Percentiles rank a stretch among this genome's conserved stretches.
phyloP scores from a whole-genome alignment of 1,140 invertebrate species.

The Drepana arcuata region DNA sequence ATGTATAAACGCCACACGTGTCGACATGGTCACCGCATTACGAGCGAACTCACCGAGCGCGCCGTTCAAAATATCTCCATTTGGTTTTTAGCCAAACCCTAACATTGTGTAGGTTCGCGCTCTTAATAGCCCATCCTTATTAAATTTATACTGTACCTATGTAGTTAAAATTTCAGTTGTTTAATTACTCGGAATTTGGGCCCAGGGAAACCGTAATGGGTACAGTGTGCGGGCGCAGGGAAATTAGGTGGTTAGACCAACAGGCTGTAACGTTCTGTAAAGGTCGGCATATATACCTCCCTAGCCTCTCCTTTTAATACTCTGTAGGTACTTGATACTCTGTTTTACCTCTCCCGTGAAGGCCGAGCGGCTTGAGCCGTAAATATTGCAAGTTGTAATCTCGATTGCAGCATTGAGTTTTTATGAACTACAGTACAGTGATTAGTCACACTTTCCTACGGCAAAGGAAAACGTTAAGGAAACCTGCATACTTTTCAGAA shows the following conservation, averaged over 20 bases:
- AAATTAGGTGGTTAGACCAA: constrained; percentile 28
- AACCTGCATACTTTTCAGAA: too few species aligned
- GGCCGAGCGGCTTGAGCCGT: too few species aligned
- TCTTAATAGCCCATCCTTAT: constrained; percentile 60
- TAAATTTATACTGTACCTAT: constrained; percentile 58
- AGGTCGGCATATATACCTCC: too few species aligned
- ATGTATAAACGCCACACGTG: too few species aligned
- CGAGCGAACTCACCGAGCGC: constrained; percentile 22
- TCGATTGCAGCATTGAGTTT: too few species aligned
- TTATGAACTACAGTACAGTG: too few species aligned
- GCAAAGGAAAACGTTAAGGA: too few species aligned
- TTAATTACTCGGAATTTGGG: constrained; percentile 59
- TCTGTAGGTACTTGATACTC: too few species aligned
- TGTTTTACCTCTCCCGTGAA: too few species aligned
- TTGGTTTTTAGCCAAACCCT: constrained; percentile 59
- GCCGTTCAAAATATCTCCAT: constrained; percentile 32
- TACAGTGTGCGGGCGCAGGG: constrained; percentile 18
- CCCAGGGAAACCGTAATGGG: constrained; percentile 33
- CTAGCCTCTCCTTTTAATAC: too few species aligned
- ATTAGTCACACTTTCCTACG: too few species aligned
- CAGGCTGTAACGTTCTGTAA: constrained; percentile 13
- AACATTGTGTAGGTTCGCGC: constrained; percentile 43
- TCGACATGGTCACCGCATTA: constrained; percentile 16
- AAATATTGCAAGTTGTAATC: too few species aligned
- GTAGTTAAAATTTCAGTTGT: constrained; percentile 64